A percentile compares a stretch with the other conserved stretches of the same genome.
Evolutionary conservation across 2,113 vertebrate species (phyloP).

Genomic region (Peromyscus polionotus): DNA sequence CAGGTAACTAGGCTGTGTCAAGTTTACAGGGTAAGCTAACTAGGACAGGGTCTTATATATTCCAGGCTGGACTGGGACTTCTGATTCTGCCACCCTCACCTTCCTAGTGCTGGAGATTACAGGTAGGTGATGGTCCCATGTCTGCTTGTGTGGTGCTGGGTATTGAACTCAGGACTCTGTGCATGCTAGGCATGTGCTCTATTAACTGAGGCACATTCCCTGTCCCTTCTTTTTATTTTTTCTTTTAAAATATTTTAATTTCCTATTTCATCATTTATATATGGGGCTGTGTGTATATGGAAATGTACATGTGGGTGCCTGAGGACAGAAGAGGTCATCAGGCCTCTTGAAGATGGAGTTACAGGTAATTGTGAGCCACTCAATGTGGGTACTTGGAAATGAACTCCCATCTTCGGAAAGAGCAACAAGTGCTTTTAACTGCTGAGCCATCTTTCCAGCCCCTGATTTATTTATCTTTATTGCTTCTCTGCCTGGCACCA

Average conservation of each 20-base stretch:
- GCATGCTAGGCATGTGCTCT: neutral
- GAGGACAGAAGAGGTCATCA: neutral
- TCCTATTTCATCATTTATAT: neutral
- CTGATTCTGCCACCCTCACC: too few species aligned
- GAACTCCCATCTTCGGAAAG: too few species aligned
- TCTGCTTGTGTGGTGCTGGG: neutral
- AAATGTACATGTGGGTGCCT: too few species aligned
- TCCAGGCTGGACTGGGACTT: neutral
- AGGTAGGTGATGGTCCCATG: neutral
- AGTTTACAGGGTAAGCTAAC: too few species aligned
- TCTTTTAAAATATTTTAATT: neutral
- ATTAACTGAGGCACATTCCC: neutral
- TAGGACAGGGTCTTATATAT: neutral
- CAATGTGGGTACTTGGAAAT: neutral
- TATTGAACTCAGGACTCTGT: too few species aligned
- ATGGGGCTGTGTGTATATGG: neutral
- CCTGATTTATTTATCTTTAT: neutral
- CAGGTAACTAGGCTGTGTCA: neutral
- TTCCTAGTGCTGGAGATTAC: neutral
- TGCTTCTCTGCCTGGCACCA: neutral
- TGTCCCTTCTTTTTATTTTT: neutral
- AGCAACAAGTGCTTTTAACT: neutral
- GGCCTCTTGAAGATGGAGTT: neutral
- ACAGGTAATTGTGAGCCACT: neutral
- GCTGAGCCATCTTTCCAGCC: neutral